phyloP scores from a whole-genome alignment of 2,797 vertebrate genomes.

The Urocyon cinereoargenteus region DNA sequence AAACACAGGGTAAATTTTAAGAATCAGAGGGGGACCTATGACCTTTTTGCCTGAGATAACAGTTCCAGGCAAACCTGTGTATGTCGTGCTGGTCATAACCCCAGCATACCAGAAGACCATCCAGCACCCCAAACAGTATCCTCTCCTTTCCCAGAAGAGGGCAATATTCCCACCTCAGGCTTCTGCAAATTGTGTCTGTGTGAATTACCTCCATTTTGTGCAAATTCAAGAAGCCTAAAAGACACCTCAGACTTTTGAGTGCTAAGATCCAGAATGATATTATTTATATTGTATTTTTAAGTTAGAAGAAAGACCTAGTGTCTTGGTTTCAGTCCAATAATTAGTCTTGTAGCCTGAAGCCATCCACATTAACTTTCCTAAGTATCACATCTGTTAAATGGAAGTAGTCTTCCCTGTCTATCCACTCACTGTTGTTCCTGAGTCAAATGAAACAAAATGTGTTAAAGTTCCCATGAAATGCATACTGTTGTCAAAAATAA shows the following conservation, averaged over 20 bases:
- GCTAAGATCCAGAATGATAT: background rate
- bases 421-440: background rate
- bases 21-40: background rate
- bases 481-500: background rate
- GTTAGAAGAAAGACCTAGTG: background rate
- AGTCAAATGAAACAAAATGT: background rate
- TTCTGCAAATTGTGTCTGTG: background rate
- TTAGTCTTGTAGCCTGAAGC: background rate
- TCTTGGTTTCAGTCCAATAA: background rate
- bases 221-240: background rate
- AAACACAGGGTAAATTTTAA: background rate
- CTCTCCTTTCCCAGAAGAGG: background rate
- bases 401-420: background rate
- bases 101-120: background rate
- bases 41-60: background rate
- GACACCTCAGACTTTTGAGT: background rate
- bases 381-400: background rate
- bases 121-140: too few species aligned
- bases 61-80: background rate
- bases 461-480: background rate
- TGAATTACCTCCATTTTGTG: background rate
- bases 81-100: background rate
- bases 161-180: too few species aligned
- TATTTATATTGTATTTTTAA: background rate
- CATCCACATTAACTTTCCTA: background rate